phyloP scores from a whole-genome alignment of 2,888 invertebrate species.

The Thymelicus sylvestris region DNA sequence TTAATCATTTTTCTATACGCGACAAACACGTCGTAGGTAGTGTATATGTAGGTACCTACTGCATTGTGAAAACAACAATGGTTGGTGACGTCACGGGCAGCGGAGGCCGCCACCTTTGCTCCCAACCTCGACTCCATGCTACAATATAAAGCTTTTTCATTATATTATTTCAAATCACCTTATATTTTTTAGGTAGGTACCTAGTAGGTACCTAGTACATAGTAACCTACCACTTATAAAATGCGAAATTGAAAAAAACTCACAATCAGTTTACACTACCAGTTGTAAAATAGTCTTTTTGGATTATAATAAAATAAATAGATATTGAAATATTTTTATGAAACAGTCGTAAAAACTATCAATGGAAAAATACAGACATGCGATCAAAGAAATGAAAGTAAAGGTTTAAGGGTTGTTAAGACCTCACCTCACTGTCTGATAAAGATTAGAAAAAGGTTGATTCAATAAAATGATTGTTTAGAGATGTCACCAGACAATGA shows the following conservation, averaged over 20 bases:
- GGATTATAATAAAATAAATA: no score
- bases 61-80: slow-evolving; percentile 32
- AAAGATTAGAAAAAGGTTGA: slow-evolving; percentile 13
- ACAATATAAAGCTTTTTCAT: slow-evolving; percentile 17
- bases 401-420: not conserved
- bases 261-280: no score
- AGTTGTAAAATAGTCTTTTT: no score
- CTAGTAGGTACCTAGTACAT: no score
- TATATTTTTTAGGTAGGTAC: not conserved
- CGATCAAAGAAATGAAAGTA: not conserved
- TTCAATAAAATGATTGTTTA: slow-evolving; percentile 16
- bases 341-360: not conserved
- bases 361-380: not conserved
- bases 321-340: no score
- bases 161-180: not conserved
- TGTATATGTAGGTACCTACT: slow-evolving; percentile 20
- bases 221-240: not conserved
- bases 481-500: slow-evolving; percentile 21
- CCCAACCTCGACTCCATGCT: slow-evolving; percentile 35
- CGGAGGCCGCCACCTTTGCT: slow-evolving; percentile 47
- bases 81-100: slow-evolving; percentile 42
- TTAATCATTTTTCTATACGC: slow-evolving; percentile 14
- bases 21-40: slow-evolving; percentile 11
- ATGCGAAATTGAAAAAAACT: no score
- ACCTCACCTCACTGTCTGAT: not conserved